These are phyloP conservation scores for Mionectes macconnelli DNA, from an alignment of 2,113 vertebrate species.

Conservation along the genomic window DNA sequence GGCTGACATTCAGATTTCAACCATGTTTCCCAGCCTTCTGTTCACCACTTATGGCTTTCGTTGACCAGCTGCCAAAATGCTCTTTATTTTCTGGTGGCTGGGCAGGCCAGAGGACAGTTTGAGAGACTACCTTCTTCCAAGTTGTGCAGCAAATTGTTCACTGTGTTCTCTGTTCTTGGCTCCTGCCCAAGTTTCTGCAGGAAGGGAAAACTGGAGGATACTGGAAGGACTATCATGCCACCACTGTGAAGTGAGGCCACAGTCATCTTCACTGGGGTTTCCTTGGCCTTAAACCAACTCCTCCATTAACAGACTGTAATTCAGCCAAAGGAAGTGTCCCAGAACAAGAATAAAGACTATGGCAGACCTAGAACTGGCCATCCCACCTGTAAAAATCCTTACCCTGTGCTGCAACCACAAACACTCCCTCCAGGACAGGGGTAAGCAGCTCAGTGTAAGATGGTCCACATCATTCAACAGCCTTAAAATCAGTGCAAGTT, in stretches of 20 bases:
- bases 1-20: conserved; percentile 34
- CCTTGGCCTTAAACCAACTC: neutral
- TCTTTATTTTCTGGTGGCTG: conserved; percentile 34
- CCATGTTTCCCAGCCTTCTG: conserved; percentile 34
- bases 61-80: conserved; percentile 2
- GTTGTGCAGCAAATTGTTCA: neutral
- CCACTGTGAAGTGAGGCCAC: neutral
- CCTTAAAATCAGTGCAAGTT: neutral
- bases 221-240: neutral
- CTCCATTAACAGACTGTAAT: neutral
- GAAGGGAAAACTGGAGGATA: neutral
- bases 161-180: conserved; percentile 21
- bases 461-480: neutral
- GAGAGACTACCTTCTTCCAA: conserved; percentile 15
- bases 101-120: neutral
- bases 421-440: neutral
- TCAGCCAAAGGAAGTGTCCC: neutral
- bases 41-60: neutral
- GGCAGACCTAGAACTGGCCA: neutral
- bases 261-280: neutral
- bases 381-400: neutral
- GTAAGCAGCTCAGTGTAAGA: neutral
- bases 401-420: neutral
- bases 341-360: neutral
- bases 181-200: neutral